A percentile compares a stretch with the other conserved stretches of the same genome.
Evolutionary conservation across 2,888 invertebrate species (phyloP).

Genomic region (Eurytoma adleriae): DNA sequence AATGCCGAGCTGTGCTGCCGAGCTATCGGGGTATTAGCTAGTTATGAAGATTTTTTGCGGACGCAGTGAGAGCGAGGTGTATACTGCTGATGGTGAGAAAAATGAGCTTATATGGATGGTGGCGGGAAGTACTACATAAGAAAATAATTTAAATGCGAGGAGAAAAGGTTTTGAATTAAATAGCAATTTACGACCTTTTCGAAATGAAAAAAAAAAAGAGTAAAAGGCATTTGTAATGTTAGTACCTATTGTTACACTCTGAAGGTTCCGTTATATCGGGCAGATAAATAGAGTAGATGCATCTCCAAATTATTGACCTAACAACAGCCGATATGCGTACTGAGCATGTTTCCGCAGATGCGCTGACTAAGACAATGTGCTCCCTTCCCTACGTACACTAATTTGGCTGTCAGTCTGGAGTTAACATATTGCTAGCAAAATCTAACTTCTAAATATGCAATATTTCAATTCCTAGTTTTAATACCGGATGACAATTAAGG

Average conservation of each 20-base stretch:
- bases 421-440: not conserved
- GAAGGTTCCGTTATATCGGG: not conserved
- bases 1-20: constrained; percentile 37
- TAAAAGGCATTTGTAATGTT: too few relatives aligned
- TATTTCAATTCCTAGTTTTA: too few relatives aligned
- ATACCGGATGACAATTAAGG: too few relatives aligned
- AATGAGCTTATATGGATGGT: constrained; percentile 16
- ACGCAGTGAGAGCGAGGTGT: constrained; percentile 22
- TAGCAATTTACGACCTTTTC: too few relatives aligned
- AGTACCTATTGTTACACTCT: not conserved
- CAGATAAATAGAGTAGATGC: not conserved
- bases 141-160: not conserved
- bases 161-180: not conserved
- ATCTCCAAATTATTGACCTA: not conserved
- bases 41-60: constrained; percentile 61
- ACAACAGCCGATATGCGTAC: not conserved
- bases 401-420: not conserved
- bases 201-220: too few relatives aligned
- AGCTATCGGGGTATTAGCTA: constrained; percentile 52
- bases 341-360: not conserved
- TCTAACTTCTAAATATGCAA: too few relatives aligned
- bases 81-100: constrained; percentile 6
- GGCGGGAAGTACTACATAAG: not conserved
- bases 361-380: constrained; percentile 10
- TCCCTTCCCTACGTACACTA: not conserved